Evolutionary conservation across 2,113 vertebrate species (phyloP), one percentile per base, ranked within the genome.

Genomic region (Conger conger): DNA sequence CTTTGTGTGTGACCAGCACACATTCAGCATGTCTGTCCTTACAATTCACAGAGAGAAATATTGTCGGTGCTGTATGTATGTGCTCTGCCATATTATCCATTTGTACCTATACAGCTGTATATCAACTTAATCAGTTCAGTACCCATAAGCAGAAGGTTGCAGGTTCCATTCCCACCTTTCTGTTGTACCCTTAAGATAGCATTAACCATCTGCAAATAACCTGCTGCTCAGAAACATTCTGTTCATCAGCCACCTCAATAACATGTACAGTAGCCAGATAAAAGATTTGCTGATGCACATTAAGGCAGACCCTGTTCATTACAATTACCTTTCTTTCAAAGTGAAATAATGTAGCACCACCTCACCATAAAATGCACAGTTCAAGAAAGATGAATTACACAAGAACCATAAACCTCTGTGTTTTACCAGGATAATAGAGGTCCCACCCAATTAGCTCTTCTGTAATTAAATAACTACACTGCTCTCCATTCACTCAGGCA

Each of bases 381-480:
- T 45, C 36, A 80, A 11, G 63, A 27, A 40, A 79, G 54, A n/a
- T 23, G 16, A 45, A 84, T 86, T 79, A 86, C 16, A 45, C n/a
- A 17, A 36, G 11, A 15, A 76, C 30, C 20, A 82, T 30, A 76
- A 82, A 81, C 42, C 30, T 90, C 30, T 0, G 68, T 83, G 76
- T 87, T 90, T 88, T 50, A 87, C 79, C 45, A 90, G 86, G 85
- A 89, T 88, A 89, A 91, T 81, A 85, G 86, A 88, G 89, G 89
- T 83, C 91, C n/a, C 89, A 94, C 92, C 91, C 88, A 94, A 92
- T 94, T 92, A 94, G 87, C 89, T 85, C 76, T 86, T 89, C 90
- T 91, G 17, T 35, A 83, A 76, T 73, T 33, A 83, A 93, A 91
- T 91, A 92, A 92, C 87, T 83, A 84, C 80, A 86, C 86, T 68